Percentiles rank a stretch among this genome's conserved stretches.
Evolutionary conservation across 2,113 vertebrate genomes (phyloP).

Genomic region (Anoplopoma fimbria): DNA sequence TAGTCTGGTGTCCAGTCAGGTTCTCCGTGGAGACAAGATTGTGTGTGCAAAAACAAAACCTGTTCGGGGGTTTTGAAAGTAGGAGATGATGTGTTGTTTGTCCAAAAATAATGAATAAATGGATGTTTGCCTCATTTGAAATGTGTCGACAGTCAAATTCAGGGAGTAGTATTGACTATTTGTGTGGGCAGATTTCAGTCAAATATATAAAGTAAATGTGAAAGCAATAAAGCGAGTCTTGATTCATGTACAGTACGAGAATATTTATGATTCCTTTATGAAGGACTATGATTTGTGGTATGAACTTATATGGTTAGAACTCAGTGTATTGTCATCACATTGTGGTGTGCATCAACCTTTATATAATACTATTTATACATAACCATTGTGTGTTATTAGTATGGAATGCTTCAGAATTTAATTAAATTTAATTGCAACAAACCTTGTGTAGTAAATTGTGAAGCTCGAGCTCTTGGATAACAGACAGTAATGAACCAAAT

Average conservation of each 20-base stretch:
- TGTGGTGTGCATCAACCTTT: neutral
- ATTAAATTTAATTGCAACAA: neutral
- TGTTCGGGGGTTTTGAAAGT: neutral
- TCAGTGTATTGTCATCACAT: neutral
- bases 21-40: neutral
- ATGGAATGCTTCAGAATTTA: neutral
- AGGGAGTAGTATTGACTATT: neutral
- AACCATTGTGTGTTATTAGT: neutral
- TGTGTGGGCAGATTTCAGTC: neutral
- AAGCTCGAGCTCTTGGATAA: neutral
- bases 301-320: neutral
- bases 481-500: neutral
- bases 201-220: slow-evolving; percentile 14
- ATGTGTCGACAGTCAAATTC: neutral
- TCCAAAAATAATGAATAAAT: slow-evolving; percentile 4
- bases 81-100: neutral
- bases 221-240: neutral
- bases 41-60: neutral
- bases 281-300: neutral
- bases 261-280: neutral
- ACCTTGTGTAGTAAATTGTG: neutral
- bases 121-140: neutral
- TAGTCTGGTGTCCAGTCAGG: neutral
- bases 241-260: neutral
- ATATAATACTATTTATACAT: neutral